phyloP scores from a whole-genome alignment of 2,888 invertebrate species.

The Piscicola geometra region DNA sequence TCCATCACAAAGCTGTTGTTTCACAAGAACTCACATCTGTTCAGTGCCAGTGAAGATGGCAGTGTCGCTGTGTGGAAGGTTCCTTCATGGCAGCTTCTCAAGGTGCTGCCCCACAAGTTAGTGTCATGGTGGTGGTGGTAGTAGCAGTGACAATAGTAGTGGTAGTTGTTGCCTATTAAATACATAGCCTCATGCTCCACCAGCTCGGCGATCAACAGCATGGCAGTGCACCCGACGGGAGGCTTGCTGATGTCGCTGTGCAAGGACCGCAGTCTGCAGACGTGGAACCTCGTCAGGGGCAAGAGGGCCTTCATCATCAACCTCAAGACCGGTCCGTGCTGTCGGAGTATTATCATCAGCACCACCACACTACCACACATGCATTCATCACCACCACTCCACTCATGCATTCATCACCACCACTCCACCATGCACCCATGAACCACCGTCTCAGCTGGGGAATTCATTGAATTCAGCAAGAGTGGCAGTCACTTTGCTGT shows the following conservation, averaged over 20 bases:
- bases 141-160: no score
- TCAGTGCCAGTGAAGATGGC: conserved; percentile 81
- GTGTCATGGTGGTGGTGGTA: conserved; percentile 44
- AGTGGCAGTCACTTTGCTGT: conserved; percentile 73
- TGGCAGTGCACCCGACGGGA: conserved; percentile 81
- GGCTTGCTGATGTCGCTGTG: conserved; percentile 82
- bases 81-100: conserved; percentile 80
- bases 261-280: conserved; percentile 71
- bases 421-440: not conserved
- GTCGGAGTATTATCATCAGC: conserved; percentile 7
- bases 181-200: conserved; percentile 38
- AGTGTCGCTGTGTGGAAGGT: conserved; percentile 73
- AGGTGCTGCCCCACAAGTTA: conserved; percentile 69
- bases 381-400: not conserved
- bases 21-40: conserved; percentile 68
- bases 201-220: conserved; percentile 62
- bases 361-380: not conserved
- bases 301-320: conserved; percentile 84
- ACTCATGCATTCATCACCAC: not conserved
- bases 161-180: no score
- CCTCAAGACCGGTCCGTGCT: conserved; percentile 45
- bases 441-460: conserved; percentile 51
- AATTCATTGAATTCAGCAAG: conserved; percentile 67
- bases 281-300: conserved; percentile 91
- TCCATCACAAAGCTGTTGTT: conserved; percentile 75